Evolutionary conservation across 2,888 invertebrate genomes (phyloP).

Genomic region (Steinernema carpocapsae): DNA sequence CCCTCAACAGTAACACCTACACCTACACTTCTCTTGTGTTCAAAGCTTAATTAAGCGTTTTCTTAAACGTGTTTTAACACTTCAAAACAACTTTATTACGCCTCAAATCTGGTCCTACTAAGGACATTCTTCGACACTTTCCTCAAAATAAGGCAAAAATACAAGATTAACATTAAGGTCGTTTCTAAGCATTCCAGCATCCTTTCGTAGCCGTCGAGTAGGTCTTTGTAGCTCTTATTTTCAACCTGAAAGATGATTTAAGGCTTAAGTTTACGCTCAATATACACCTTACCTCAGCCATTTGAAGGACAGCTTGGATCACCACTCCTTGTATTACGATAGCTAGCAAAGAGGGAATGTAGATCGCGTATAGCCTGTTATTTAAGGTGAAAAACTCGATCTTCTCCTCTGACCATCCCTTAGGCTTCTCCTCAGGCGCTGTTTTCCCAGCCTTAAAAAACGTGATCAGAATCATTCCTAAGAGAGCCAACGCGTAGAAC

Average conservation of each 20-base stretch:
- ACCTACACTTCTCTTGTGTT: too few species aligned
- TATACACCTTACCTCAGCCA: neutral
- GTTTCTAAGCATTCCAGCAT: neutral
- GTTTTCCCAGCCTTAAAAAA: too few species aligned
- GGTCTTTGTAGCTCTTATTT: neutral
- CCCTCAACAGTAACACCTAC: too few species aligned
- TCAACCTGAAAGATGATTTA: neutral
- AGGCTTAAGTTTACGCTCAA: too few species aligned
- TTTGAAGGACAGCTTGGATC: neutral
- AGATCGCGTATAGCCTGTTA: conserved; percentile 10
- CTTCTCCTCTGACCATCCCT: too few species aligned
- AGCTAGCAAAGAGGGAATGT: neutral
- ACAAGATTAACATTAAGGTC: neutral
- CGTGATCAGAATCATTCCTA: too few species aligned
- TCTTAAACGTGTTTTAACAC: too few species aligned
- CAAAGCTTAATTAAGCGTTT: too few species aligned
- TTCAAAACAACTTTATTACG: neutral
- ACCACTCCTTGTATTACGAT: neutral
- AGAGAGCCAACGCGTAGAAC: too few species aligned
- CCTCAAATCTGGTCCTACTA: neutral
- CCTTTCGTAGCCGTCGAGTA: conserved; percentile 8
- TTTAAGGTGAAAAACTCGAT: too few species aligned
- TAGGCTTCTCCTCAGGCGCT: too few species aligned
- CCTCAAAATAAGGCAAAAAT: neutral
- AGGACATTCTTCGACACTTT: neutral